Percentiles rank a stretch among this genome's conserved stretches.
Conservation (phyloP, 2,797 vertebrate genomes). For the Chelon labrosus region DNA sequence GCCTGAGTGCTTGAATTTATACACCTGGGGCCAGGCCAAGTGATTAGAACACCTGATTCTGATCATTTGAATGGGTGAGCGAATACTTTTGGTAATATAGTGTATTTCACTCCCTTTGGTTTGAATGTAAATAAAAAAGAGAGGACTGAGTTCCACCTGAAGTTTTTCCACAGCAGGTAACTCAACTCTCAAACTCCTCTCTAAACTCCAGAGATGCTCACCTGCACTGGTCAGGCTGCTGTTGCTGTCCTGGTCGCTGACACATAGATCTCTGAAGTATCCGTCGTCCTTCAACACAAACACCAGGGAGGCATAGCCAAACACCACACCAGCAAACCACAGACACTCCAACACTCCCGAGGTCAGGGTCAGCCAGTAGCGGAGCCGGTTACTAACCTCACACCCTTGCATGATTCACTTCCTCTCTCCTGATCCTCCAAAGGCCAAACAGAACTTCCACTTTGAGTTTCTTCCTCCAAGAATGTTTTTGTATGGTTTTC, state of each 20-base stretch:
- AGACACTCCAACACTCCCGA: conserved; percentile 91
- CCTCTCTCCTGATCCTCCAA: background rate
- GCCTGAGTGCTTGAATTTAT: no score
- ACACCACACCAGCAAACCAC: conserved; percentile 88
- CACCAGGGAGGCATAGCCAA: conserved; percentile 90
- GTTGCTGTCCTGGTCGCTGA: conserved; percentile 34
- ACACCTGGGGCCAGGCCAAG: no score
- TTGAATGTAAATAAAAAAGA: no score
- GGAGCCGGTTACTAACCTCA: conserved; percentile 43
- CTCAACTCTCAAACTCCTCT: background rate
- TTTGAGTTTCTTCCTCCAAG: background rate
- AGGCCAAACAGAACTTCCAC: background rate
- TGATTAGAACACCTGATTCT: no score
- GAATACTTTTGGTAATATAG: no score
- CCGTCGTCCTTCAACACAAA: conserved; percentile 88
- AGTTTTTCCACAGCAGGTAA: background rate
- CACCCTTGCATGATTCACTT: conserved; percentile 58
- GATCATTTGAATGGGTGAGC: no score
- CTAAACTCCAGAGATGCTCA: conserved; percentile 36
- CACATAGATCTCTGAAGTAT: conserved; percentile 87
- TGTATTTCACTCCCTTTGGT: no score
- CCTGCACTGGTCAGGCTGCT: conserved; percentile 40
- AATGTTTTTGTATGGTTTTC: background rate
- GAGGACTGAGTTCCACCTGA: background rate
- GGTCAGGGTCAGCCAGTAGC: conserved; percentile 83